These are phyloP conservation scores for Idaea aversata DNA, from an alignment of 2,888 invertebrate genomes.

Conservation along the genomic window DNA sequence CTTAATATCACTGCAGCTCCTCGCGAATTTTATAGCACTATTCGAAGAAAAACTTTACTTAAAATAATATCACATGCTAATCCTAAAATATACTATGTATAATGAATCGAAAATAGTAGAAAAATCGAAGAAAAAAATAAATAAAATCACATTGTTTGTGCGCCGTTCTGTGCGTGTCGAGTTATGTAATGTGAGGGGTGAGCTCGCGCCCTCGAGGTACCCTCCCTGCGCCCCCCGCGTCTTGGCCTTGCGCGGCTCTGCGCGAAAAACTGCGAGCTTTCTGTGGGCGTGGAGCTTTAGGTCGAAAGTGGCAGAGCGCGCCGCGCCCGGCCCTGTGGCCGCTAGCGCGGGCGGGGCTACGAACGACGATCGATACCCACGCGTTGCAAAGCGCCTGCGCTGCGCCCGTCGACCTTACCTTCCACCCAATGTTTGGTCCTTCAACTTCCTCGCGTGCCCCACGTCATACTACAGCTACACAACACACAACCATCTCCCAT, in stretches of 20 bases:
- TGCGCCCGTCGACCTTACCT: slow-evolving; percentile 18
- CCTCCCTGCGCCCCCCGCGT: slow-evolving; percentile 25
- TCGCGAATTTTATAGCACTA: slow-evolving; percentile 61
- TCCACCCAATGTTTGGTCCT: slow-evolving; percentile 33
- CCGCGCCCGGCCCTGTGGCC: not conserved
- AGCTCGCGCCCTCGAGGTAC: slow-evolving; percentile 45
- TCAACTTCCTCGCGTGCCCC: slow-evolving; percentile 42
- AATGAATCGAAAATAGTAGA: slow-evolving; percentile 71
- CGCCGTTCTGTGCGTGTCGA: slow-evolving; percentile 78
- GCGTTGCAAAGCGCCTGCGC: slow-evolving; percentile 35
- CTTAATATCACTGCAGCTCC: slow-evolving; percentile 53
- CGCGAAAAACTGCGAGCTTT: slow-evolving; percentile 33
- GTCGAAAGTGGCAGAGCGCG: slow-evolving; percentile 13
- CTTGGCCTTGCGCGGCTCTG: slow-evolving; percentile 42
- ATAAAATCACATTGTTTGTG: slow-evolving; percentile 80
- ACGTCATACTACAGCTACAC: slow-evolving; percentile 44
- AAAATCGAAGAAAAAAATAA: slow-evolving; percentile 57
- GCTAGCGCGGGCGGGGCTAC: slow-evolving; percentile 14
- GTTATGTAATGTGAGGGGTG: slow-evolving; percentile 77
- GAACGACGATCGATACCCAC: slow-evolving; percentile 34
- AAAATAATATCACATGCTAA: slow-evolving; percentile 71
- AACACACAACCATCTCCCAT: slow-evolving; percentile 33
- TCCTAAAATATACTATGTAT: slow-evolving; percentile 69
- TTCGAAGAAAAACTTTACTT: slow-evolving; percentile 52
- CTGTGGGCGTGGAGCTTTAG: slow-evolving; percentile 13